These are phyloP conservation scores for Trialeurodes vaporariorum DNA, from an alignment of 1,140 invertebrate genomes.

Conservation along the genomic window DNA sequence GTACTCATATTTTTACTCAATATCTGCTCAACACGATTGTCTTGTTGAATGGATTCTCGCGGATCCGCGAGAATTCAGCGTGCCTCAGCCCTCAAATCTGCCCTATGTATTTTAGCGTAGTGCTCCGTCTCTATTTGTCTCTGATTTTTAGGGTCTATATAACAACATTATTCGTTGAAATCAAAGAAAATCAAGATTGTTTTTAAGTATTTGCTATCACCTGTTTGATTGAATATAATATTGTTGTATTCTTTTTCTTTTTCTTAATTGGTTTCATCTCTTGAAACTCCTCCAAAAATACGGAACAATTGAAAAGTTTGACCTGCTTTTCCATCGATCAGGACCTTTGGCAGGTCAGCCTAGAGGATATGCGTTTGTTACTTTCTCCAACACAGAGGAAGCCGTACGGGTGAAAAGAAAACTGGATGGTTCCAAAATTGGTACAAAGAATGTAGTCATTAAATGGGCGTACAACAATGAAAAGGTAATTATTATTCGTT, in stretches of 20 bases:
- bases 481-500: too few species aligned
- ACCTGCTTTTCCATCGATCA: constrained; percentile 81
- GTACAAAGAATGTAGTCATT: constrained; percentile 61
- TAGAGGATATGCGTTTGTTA: constrained; percentile 87
- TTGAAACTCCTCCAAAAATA: constrained; percentile 87
- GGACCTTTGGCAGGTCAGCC: constrained; percentile 78
- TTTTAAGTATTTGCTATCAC: constrained; percentile 6
- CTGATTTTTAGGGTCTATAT: too few species aligned
- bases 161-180: constrained; percentile 11
- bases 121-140: too few species aligned
- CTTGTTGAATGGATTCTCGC: too few species aligned
- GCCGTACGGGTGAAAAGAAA: constrained; percentile 50
- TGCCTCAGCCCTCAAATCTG: too few species aligned
- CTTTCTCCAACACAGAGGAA: constrained; percentile 55
- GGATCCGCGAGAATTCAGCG: too few species aligned
- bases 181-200: constrained; percentile 8
- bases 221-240: constrained; percentile 20
- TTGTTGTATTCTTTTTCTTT: constrained; percentile 30
- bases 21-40: too few species aligned
- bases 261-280: constrained; percentile 74
- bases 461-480: constrained; percentile 66
- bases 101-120: too few species aligned
- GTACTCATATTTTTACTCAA: too few species aligned
- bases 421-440: constrained; percentile 60
- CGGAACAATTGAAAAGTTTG: constrained; percentile 85